A percentile compares a stretch with the other conserved stretches of the same genome.
These are phyloP conservation scores for Craterocephalus amniculus DNA, from an alignment of 2,797 vertebrate genomes.

Conservation along the genomic window DNA sequence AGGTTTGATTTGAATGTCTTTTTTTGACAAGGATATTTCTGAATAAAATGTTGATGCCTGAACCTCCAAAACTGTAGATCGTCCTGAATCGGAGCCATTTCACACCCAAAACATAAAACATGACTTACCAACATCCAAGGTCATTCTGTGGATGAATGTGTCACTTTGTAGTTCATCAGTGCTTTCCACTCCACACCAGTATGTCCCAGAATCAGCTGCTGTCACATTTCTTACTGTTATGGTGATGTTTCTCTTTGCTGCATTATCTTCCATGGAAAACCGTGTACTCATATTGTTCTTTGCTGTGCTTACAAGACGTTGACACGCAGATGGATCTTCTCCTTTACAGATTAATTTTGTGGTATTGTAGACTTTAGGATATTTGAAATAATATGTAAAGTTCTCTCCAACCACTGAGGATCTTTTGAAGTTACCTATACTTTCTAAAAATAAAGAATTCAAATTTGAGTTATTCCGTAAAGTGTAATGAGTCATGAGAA, in stretches of 20 bases:
- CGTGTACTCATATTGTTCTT: accelerated
- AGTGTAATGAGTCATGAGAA: not conserved
- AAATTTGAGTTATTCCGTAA: accelerated
- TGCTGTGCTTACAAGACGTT: accelerated
- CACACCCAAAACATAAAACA: too few species aligned
- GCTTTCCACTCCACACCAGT: slow-evolving; percentile 43
- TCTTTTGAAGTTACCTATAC: accelerated
- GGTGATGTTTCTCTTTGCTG: accelerated
- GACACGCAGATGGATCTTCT: slow-evolving; percentile 22
- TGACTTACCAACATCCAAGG: not conserved
- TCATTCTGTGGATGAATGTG: slow-evolving; percentile 1
- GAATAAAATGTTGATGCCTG: not conserved
- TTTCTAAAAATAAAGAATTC: slow-evolving; percentile 10
- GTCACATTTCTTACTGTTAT: slow-evolving; percentile 11
- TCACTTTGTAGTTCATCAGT: accelerated
- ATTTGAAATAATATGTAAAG: slow-evolving; percentile 1
- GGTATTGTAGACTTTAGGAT: accelerated
- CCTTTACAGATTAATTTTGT: slow-evolving; percentile 49
- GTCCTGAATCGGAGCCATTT: too few species aligned
- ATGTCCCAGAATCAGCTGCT: slow-evolving; percentile 27
- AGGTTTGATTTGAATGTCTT: too few species aligned
- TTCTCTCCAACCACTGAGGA: accelerated
- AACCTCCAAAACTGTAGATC: not conserved
- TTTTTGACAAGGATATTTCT: not conserved
- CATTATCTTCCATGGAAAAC: accelerated